Percentiles rank a stretch among this genome's conserved stretches.
Evolutionary conservation across 2,113 vertebrate genomes (phyloP).

Genomic region (Triplophysa siluroides): DNA sequence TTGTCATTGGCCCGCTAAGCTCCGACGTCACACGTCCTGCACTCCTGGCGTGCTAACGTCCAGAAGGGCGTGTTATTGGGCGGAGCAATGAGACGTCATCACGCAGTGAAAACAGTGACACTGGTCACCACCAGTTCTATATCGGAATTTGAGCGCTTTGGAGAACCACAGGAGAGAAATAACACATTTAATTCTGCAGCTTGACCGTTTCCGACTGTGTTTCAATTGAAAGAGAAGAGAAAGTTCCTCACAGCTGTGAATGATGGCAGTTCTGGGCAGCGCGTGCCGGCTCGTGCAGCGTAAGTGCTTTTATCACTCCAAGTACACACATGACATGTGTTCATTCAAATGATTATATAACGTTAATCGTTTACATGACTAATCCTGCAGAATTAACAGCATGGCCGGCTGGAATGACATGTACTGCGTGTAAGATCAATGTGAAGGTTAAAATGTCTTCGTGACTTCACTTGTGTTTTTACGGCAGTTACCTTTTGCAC

Average conservation of each 20-base stretch:
- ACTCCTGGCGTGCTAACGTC: neutral
- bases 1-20: neutral
- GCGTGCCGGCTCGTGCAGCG: slow-evolving; percentile 64
- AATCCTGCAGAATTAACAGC: neutral
- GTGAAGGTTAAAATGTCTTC: slow-evolving; percentile 7
- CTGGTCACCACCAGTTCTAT: slow-evolving; percentile 6
- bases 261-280: slow-evolving; percentile 68
- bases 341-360: neutral
- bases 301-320: slow-evolving; percentile 60
- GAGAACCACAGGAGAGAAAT: neutral
- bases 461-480: neutral
- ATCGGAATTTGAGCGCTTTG: slow-evolving; percentile 27
- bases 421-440: neutral
- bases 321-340: neutral
- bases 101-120: slow-evolving; percentile 7
- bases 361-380: no score
- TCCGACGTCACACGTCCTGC: no score
- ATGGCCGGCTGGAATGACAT: neutral
- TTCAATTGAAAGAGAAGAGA: neutral
- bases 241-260: neutral
- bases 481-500: neutral
- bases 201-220: no score
- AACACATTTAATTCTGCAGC: neutral
- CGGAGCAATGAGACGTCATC: neutral
- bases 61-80: slow-evolving; percentile 10